Base-by-base conservation (phyloP, 2,797 vertebrate species). In the Microctenopoma lineatum region DNA sequence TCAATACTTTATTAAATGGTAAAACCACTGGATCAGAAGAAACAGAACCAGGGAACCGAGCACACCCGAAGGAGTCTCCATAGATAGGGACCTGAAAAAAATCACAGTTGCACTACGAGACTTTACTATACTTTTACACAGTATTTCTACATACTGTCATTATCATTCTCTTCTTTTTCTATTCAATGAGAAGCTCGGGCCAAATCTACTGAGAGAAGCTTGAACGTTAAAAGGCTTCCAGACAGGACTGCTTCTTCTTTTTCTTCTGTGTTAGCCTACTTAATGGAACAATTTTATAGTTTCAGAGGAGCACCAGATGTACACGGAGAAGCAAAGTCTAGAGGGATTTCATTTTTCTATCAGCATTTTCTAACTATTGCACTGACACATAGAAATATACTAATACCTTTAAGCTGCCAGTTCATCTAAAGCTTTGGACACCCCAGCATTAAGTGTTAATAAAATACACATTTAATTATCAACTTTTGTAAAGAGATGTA, bases 121-220 rank as follows among this genome's bases (percentile, higher is more conserved):
- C 21, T 21, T 21, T 80, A 29, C 27, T 29, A 29, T 29, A 29
- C 27, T 29, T 4, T 29, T 29, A 29, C 27, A 29, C 27, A 29
- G n/a, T n/a, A n/a, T n/a, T n/a, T 4, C 2, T 6, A 32, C 29
- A 32, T 6, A 6, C 29, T 77, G 45, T 86, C 62, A 80, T 48
- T 68, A 53, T 57, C 55, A 61, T 67, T 55, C 25, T 25, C 79
- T 84, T 83, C 69, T 66, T 46, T 59, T 29, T 66, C 76, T 76
- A 79, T 81, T 84, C 80, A 75, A 68, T 4, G 25, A 41, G 64
- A 73, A 54, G 42, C 39, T 53, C 5, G 5, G 62, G 45, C 62
- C 44, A 53, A 52, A 58, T 29, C 63, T 74, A 84, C 57, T 68
- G 62, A 89, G 70, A 61, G 65, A 80, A 72, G 50, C 45, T 45